Base-by-base conservation (phyloP, 2,797 vertebrate genomes). In the Pseudomugil gertrudae region DNA sequence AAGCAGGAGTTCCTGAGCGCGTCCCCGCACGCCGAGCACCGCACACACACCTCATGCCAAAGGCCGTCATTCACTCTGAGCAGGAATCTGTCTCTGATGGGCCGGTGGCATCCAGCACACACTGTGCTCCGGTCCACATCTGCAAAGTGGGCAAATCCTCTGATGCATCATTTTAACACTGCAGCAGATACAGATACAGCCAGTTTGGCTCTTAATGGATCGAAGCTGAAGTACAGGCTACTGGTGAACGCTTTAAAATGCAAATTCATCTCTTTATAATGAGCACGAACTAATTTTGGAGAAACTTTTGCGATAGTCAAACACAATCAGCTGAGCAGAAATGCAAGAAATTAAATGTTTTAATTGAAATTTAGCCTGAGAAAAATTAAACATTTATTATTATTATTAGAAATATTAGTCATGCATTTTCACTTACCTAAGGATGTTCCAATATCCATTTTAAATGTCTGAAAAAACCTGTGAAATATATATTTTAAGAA, bases 11-110 rank as follows among this genome's bases (percentile, higher is more conserved):
- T 95, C 63, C 89, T 88, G 79, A 99, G 94, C 56, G 94, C 92
- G 74, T 97, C 95, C 62, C 94, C 95, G 90, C 98, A 99, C 74
- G 93, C 92, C 1, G 92, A 80, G 84, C 98, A 99, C 69, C 94
- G 94, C 80, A 96, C 95, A 21, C 98, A 99, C 70, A 86, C 93
- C 79, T 99, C 97, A 0, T 99, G 98, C 98, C 98, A 98, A 79
- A 98, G 93, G 79, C 95, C 93, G 82, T 95, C 95, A 60, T 95
- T 96, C 66, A 99, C 95, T 76, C 96, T 87, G 85, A 99, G 95
- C 88, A 99, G 94, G 84, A 96, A 98, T 57, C 95, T 92, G 89
- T 99, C 97, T 62, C 84, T 90, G 91, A 99, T 98, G 78, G 92
- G 89, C 54, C 94, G 87, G 65, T 95, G 95, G 85, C 98, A 99